Base-by-base conservation (phyloP, 2,888 invertebrate genomes). In the Drosophila stalkeri region DNA sequence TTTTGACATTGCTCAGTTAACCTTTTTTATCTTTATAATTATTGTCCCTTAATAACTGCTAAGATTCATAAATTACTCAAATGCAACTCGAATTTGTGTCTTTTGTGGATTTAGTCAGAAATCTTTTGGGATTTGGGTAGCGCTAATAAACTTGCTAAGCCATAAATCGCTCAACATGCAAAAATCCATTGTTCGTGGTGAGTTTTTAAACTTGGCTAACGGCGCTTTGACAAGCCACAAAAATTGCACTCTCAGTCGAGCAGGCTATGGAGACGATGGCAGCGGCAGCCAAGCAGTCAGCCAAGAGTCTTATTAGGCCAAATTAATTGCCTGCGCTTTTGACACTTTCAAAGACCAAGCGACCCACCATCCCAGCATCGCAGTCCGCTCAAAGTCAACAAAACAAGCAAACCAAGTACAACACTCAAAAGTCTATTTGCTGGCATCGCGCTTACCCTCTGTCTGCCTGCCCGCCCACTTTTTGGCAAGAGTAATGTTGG, bases 271-370 rank as follows among this genome's bases (percentile, higher is more conserved):
- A 35, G 33, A 35, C 14, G 37, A 5, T 14, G 37, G 14, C 12
- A 37, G 6, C 14, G 37, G 64, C 64, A 64, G 64, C 57, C 67
- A 56, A 64, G 82, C 80, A 85, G 82, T 74, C 86, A 88, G 65
- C 75, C 83, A 83, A 78, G 86, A 83, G 88, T 83, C 88, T 86
- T 86, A 86, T 86, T 86, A 86, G 85, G 74, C 80, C 82, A 86
- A 86, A 86, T 86, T 88, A 86, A 86, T 86, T 86, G 85, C 88
- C 89, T 88, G 85, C 86, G 89, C 85, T 86, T 86, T 86, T 86
- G 85, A 88, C 85, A 86, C 85, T 86, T 88, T 75, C 88, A 74
- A 86, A 86, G 87, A 76, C 72, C 52, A 37, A 27, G 7, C 73
- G 54, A 56, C 49, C 37, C 33, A 35, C 55, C 49, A 8, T 27